Evolutionary conservation across 2,113 vertebrate genomes (phyloP), one percentile per base, ranked within the genome.

Genomic region (Meleagris gallopavo): DNA sequence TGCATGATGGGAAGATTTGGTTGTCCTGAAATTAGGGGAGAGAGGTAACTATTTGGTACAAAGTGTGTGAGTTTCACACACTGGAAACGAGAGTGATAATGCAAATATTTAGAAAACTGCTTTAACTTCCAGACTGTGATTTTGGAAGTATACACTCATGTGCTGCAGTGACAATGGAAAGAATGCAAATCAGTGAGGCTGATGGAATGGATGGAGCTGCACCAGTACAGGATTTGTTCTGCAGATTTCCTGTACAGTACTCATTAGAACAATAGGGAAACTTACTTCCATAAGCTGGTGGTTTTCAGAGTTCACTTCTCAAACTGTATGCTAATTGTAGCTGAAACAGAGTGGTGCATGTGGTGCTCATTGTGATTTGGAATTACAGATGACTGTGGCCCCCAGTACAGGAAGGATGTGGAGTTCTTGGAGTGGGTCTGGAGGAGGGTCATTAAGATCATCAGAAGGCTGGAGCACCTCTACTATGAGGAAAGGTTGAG

Each of bases 231-330:
- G 45, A 69, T 93, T 96, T 87, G 64, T 77, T 91, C 60, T 62
- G 73, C 36, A 62, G 52, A 57, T 83, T 95, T 94, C 90, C 74
- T 91, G 77, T 96, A 97, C 84, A 94, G 80, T 94, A 38, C 95
- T 95, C 75, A 58, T 81, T 83, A 83, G 92, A 94, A 84, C 82
- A 89, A 69, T 13, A 69, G 67, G 82, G 67, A 95, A 94, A 74
- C 57, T 57, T 52, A 27, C 78, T 93, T 96, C 92, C 58, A 62
- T 61, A 58, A 55, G 76, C 55, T 75, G 66, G 77, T 89, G 66
- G 87, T 82, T 87, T 87, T 48, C 67, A 78, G 75, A 88, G 21
- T 79, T 87, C 16, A 15, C 84, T 93, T 93, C 74, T 61, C 55
- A 89, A 94, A 62, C 64, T 58, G 9, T 13, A 5, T 82, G 77